phyloP scores from a whole-genome alignment of 2,888 invertebrate genomes.

The Argyresthia goedartella region DNA sequence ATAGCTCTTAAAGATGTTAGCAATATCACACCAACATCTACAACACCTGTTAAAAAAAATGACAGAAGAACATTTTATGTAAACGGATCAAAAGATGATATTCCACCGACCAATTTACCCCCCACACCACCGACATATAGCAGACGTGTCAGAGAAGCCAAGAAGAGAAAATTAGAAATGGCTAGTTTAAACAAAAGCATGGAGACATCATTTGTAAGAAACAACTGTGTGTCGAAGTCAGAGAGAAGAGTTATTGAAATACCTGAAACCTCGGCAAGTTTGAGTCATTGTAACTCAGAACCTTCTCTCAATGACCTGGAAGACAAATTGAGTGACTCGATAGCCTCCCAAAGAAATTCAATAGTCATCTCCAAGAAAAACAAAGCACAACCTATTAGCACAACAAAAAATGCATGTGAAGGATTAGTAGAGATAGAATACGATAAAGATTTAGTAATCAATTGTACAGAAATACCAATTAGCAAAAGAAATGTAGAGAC shows the following conservation, averaged over 20 bases:
- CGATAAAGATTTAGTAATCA: conserved; percentile 52
- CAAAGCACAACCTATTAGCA: conserved; percentile 28
- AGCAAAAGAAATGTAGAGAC: conserved; percentile 34
- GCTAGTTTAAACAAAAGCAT: conserved; percentile 27
- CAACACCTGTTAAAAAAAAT: conserved; percentile 41
- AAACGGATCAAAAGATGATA: conserved; percentile 39
- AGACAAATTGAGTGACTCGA: conserved; percentile 39
- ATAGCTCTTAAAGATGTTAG: conserved; percentile 71
- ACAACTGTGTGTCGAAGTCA: conserved; percentile 48
- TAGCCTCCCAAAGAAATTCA: conserved; percentile 34
- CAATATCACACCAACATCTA: conserved; percentile 70
- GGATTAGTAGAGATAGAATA: conserved; percentile 72
- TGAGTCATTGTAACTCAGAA: conserved; percentile 53
- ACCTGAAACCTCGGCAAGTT: conserved; percentile 27
- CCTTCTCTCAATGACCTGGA: conserved; percentile 51
- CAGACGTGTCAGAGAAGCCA: conserved; percentile 58
- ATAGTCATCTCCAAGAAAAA: conserved; percentile 25
- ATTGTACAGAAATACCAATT: conserved; percentile 49
- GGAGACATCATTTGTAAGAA: conserved; percentile 31
- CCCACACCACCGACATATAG: conserved; percentile 57
- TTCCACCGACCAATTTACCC: conserved; percentile 41
- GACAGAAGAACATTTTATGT: conserved; percentile 40
- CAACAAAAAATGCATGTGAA: conserved; percentile 54
- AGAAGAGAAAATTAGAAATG: conserved; percentile 62
- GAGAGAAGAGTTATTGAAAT: conserved; percentile 45